These are phyloP conservation scores for Steinernema hermaphroditum DNA, from an alignment of 2,888 invertebrate species.

Conservation along the genomic window DNA sequence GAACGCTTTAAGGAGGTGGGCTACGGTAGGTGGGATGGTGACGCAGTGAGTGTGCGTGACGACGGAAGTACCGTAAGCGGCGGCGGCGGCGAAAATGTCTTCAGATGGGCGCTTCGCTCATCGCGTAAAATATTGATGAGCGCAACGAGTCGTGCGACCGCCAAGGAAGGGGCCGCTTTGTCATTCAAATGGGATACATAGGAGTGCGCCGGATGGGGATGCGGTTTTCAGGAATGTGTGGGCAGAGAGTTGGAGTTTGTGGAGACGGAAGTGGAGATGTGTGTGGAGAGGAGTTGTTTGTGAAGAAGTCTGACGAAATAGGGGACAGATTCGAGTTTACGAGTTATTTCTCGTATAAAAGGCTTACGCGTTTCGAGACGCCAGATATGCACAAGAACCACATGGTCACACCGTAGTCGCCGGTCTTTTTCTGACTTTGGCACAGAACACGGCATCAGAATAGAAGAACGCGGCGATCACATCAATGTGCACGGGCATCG, in stretches of 20 bases:
- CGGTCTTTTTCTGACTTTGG: no score
- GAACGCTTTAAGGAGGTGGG: background rate
- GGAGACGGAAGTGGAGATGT: background rate
- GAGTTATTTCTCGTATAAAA: background rate
- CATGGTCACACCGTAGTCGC: no score
- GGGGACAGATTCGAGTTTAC: no score
- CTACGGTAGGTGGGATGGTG: background rate
- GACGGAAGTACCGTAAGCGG: background rate
- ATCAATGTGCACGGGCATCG: no score
- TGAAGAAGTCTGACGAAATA: no score
- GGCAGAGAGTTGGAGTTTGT: background rate
- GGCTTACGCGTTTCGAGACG: no score
- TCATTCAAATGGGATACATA: constrained; percentile 24
- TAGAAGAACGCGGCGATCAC: no score
- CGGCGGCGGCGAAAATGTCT: background rate
- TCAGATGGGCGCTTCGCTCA: constrained; percentile 1
- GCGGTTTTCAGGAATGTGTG: background rate
- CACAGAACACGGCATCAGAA: no score
- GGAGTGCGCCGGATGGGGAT: background rate
- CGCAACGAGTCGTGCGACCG: background rate
- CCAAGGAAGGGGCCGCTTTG: constrained; percentile 1
- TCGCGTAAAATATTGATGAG: constrained; percentile 24
- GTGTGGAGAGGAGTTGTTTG: background rate
- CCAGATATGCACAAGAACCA: no score
- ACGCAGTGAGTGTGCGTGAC: background rate